Percentiles rank a stretch among this genome's conserved stretches.
phyloP scores from a whole-genome alignment of 2,113 vertebrate species.

The Lepus americanus region DNA sequence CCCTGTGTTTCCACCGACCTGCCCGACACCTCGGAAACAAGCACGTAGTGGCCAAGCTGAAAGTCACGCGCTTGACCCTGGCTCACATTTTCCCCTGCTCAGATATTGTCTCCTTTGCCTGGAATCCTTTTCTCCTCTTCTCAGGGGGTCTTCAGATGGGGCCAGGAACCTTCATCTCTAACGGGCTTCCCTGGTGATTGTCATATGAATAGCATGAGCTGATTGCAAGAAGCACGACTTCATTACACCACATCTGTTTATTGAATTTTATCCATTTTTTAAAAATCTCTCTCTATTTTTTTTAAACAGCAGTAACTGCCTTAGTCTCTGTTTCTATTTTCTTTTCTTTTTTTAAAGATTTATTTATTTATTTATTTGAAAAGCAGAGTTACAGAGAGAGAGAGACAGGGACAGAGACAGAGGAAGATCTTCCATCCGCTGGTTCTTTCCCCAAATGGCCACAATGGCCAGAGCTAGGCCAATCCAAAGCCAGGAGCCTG shows the following conservation, averaged over 20 bases:
- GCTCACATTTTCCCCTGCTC: background rate
- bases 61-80: background rate
- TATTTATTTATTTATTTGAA: too few species aligned
- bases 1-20: background rate
- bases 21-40: background rate
- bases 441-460: too few species aligned
- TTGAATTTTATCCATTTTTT: conserved; percentile 34
- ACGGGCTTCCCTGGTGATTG: background rate
- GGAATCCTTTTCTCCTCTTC: background rate
- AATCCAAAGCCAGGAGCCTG: too few species aligned
- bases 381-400: too few species aligned
- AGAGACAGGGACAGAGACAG: too few species aligned
- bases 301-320: too few species aligned
- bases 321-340: too few species aligned
- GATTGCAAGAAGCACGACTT: background rate
- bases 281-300: background rate
- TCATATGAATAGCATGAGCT: background rate
- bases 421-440: too few species aligned
- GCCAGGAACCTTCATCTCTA: background rate
- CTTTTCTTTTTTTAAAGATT: too few species aligned
- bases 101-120: background rate
- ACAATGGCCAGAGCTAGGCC: too few species aligned
- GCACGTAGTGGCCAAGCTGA: too few species aligned
- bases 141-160: background rate
- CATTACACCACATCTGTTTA: background rate